A percentile compares a stretch with the other conserved stretches of the same genome.
Evolutionary conservation across 2,888 invertebrate species (phyloP).

Genomic region (Crematogaster levior): DNA sequence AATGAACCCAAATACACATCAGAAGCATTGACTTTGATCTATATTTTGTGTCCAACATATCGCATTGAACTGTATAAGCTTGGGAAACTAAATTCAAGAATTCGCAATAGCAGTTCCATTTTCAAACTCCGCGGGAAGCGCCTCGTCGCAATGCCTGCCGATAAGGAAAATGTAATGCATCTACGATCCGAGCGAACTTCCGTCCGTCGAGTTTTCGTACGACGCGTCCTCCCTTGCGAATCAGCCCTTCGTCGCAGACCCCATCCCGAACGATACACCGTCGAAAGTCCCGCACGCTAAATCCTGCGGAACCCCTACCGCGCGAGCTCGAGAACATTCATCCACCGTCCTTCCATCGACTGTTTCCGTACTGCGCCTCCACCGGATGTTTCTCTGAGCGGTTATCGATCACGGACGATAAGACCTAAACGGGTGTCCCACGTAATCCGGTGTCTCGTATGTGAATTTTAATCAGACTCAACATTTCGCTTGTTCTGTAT

Average conservation of each 20-base stretch:
- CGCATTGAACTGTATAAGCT: neutral
- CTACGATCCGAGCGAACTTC: slow-evolving; percentile 61
- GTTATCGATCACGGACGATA: slow-evolving; percentile 69
- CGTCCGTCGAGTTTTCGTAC: slow-evolving; percentile 56
- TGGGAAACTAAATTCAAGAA: slow-evolving; percentile 68
- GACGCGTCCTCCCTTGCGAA: slow-evolving; percentile 4
- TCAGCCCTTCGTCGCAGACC: slow-evolving; percentile 31
- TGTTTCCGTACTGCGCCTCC: slow-evolving; percentile 58
- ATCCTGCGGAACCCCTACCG: slow-evolving; percentile 62
- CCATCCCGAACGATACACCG: slow-evolving; percentile 18
- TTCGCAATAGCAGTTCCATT: slow-evolving; percentile 54
- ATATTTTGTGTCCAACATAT: neutral
- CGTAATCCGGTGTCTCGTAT: neutral
- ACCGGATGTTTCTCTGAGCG: slow-evolving; percentile 72
- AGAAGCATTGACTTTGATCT: neutral
- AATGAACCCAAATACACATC: neutral
- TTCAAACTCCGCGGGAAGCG: slow-evolving; percentile 66
- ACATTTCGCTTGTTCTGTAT: neutral
- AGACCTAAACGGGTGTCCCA: slow-evolving; percentile 26
- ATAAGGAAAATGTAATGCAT: slow-evolving; percentile 73
- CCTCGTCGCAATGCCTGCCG: slow-evolving; percentile 52
- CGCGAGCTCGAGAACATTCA: slow-evolving; percentile 68
- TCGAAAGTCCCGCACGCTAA: slow-evolving; percentile 57
- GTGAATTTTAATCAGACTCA: neutral
- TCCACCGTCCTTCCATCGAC: slow-evolving; percentile 60